Percentiles rank a stretch among this genome's conserved stretches.
Evolutionary conservation across 2,113 vertebrate species (phyloP).

Genomic region (Serinus canaria): DNA sequence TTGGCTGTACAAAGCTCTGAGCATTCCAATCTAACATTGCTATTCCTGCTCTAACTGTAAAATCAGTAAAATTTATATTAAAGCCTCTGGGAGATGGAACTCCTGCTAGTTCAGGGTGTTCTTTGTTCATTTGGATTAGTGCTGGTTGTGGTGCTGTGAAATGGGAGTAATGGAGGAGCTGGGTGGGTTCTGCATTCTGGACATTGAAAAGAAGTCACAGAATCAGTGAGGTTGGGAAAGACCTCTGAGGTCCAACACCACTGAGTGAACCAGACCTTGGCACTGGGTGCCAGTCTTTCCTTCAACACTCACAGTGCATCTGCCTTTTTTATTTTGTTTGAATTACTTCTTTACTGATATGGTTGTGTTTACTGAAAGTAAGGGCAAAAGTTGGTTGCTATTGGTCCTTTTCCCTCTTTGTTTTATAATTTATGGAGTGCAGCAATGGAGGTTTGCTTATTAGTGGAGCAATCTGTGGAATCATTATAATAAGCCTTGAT

Average conservation of each 20-base stretch:
- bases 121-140: neutral
- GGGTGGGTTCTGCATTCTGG: neutral
- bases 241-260: neutral
- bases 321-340: fast-evolving
- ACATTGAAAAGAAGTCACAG: neutral
- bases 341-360: neutral
- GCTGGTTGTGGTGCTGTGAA: neutral
- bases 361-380: neutral
- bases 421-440: constrained; percentile 51
- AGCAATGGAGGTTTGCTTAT: constrained; percentile 6
- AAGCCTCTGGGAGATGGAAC: neutral
- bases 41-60: neutral
- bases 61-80: neutral
- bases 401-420: neutral
- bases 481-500: constrained; percentile 42
- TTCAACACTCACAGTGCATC: neutral
- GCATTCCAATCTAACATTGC: neutral
- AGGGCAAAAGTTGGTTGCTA: neutral
- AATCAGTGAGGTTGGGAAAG: neutral
- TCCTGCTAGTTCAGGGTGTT: neutral
- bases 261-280: neutral
- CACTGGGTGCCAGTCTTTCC: neutral
- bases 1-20: neutral
- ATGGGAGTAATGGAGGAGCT: neutral
- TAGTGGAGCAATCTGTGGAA: constrained; percentile 27